These are phyloP conservation scores for Brachypalpus laphriformis DNA, from an alignment of 2,888 invertebrate species.

Conservation along the genomic window DNA sequence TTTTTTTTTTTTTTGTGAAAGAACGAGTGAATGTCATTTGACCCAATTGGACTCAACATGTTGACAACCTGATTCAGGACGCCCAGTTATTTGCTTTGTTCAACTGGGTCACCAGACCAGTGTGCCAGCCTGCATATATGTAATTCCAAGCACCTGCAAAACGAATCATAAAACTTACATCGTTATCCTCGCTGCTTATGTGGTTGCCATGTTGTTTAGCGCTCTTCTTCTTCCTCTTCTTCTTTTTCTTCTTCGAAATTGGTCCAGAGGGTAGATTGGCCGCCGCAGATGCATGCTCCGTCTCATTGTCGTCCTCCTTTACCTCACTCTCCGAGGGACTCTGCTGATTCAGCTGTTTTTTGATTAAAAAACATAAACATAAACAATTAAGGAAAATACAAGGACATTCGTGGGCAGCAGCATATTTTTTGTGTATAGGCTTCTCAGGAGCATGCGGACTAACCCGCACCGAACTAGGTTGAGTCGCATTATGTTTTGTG, in stretches of 20 bases:
- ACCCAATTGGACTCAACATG: conserved; percentile 46
- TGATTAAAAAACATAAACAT: conserved; percentile 35
- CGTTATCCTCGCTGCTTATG: conserved; percentile 87
- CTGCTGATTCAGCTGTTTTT: conserved; percentile 85
- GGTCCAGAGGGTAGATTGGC: conserved; percentile 82
- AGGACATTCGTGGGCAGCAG: background rate
- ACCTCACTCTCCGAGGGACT: conserved; percentile 88
- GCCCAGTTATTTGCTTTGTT: conserved; percentile 11
- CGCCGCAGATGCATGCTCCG: conserved; percentile 85
- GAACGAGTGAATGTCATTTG: conserved; percentile 17
- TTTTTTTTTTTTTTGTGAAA: background rate
- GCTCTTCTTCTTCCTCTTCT: conserved; percentile 87
- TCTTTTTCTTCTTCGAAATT: conserved; percentile 85
- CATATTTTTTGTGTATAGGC: conserved; percentile 17
- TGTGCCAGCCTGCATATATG: background rate
- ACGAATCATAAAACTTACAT: conserved; percentile 82
- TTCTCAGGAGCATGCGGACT: conserved; percentile 68
- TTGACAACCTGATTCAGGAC: conserved; percentile 16
- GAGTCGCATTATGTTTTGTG: conserved; percentile 58
- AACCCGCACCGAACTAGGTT: conserved; percentile 36
- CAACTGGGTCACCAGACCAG: conserved; percentile 58
- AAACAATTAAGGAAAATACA: conserved; percentile 11
- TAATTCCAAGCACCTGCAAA: background rate
- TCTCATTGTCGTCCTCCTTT: conserved; percentile 87
- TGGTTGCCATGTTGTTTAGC: conserved; percentile 83